Base-by-base conservation (phyloP, 2,888 invertebrate species). In the Yponomeuta malinellus region DNA sequence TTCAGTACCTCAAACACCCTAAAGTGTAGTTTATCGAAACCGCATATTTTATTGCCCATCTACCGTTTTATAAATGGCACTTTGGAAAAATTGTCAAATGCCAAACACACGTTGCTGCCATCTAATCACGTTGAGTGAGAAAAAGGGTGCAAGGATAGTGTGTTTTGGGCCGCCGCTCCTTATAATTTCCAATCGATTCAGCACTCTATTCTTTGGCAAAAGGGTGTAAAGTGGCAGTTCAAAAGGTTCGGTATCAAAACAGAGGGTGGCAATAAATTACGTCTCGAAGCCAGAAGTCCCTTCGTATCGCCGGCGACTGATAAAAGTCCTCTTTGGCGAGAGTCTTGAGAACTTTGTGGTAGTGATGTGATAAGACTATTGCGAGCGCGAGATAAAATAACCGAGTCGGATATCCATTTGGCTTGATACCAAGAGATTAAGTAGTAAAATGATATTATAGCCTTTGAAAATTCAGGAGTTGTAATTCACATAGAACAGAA, bases 241-340 rank as follows among this genome's bases (percentile, higher is more conserved):
- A 48, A 43, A 33, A 15, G 77, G 78, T 71, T 63, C 75, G 75
- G 76, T 74, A 71, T 64, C 71, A 72, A 74, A 59, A 73, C 43
- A 43, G 80, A 81, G 86, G 87, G 86, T 85, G 88, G 87, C 85
- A 85, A 88, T 89, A 89, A 89, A 88, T 88, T 87, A 83, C 80
- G 80, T 76, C 79, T 83, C 77, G 81, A 85, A 83, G 86, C 85
- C 84, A 85, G 83, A 81, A 85, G 87, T 84, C 83, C 23, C 71
- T 81, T 82, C 81, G 84, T 88, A 88, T 89, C 88, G 87, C 84
- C 83, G 82, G 84, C 83, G 82, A 84, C 86, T 84, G 88, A 89
- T 88, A 89, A 88, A 88, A 86, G 86, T 88, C 84, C 84, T 86
- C 84, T 85, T 86, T 85, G 78, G 84, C 82, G 83, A 83, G 83